Conservation (phyloP, 2,888 invertebrate species). For the Heliconius charithonia region DNA sequence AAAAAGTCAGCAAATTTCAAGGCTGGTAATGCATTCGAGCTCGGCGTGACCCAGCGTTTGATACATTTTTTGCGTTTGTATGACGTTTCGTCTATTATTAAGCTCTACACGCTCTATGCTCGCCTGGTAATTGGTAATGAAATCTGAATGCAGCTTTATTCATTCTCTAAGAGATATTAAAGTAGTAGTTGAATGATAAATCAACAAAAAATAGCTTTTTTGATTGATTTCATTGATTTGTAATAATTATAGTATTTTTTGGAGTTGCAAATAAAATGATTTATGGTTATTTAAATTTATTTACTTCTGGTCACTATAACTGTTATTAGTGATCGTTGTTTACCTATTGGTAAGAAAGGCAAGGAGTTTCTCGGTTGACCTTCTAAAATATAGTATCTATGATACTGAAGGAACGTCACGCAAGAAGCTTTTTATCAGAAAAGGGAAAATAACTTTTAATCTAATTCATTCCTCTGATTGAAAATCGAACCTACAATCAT, state of each 20-base stretch:
- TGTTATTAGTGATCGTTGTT: background rate
- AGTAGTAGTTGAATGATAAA: background rate
- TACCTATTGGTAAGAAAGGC: background rate
- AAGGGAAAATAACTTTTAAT: too few relatives aligned
- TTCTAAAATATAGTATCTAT: background rate
- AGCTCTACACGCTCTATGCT: conserved; percentile 34
- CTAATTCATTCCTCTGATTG: too few relatives aligned
- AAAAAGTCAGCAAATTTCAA: conserved; percentile 56
- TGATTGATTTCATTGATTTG: background rate
- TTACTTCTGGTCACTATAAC: background rate
- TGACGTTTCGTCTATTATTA: conserved; percentile 45
- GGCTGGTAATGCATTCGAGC: conserved; percentile 65
- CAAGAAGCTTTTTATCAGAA: background rate
- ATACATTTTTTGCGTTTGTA: conserved; percentile 50
- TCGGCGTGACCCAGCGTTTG: conserved; percentile 55
- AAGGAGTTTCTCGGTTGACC: background rate
- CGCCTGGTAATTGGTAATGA: conserved; percentile 37
- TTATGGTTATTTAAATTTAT: background rate
- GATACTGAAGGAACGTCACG: background rate
- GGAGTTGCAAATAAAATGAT: background rate
- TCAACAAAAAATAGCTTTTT: background rate
- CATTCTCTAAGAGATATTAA: background rate
- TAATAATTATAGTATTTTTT: background rate
- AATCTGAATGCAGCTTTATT: conserved; percentile 29
- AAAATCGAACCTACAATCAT: too few relatives aligned